These are phyloP conservation scores for mouse (Mus musculus) DNA, from an alignment of 2,113 vertebrate genomes.

Conservation along the genomic window DNA sequence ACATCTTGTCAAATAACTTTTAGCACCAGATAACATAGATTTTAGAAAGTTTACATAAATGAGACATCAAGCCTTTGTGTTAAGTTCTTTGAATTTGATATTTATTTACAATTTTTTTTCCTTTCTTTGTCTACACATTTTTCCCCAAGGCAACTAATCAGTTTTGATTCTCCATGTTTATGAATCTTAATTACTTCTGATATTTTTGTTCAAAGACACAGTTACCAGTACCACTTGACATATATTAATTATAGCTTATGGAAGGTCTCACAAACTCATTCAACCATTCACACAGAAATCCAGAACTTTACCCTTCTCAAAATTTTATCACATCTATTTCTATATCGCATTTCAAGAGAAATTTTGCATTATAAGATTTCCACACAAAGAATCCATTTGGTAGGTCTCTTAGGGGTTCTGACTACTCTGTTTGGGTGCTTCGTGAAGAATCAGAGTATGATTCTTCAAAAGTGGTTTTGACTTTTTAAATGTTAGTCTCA, in stretches of 20 bases:
- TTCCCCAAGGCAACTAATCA: not conserved
- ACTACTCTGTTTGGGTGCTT: not conserved
- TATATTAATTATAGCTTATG: not conserved
- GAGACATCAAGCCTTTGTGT: not conserved
- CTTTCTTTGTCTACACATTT: not conserved
- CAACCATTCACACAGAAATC: not conserved
- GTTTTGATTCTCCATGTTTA: not conserved
- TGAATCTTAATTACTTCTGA: not conserved
- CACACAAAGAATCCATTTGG: not conserved
- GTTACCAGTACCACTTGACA: not conserved
- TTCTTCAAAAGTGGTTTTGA: not conserved
- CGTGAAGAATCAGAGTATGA: no score
- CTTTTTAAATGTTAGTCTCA: not conserved
- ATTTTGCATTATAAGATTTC: not conserved
- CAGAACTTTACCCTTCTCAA: not conserved
- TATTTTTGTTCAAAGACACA: not conserved
- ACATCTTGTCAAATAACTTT: not conserved
- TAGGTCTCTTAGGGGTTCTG: not conserved
- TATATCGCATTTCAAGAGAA: not conserved
- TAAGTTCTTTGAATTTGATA: not conserved
- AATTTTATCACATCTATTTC: conserved; percentile 2
- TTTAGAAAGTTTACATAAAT: not conserved
- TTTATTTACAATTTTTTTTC: not conserved
- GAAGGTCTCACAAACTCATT: not conserved
- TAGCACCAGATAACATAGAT: not conserved